These are phyloP conservation scores for Hypothenemus hampei DNA, from an alignment of 1,140 invertebrate species.

Conservation along the genomic window DNA sequence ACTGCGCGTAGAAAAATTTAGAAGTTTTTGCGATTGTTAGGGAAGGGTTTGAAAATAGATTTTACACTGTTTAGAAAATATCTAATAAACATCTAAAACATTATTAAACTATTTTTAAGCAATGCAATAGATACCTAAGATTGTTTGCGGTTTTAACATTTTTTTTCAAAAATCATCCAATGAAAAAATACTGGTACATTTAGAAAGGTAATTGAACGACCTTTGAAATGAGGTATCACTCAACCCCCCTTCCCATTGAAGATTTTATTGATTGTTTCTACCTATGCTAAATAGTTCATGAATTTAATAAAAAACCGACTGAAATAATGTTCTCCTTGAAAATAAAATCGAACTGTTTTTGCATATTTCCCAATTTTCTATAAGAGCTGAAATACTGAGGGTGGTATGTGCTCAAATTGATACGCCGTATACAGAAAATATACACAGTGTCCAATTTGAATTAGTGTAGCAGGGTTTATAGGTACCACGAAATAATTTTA, in stretches of 20 bases:
- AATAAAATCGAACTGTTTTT: too few relatives aligned
- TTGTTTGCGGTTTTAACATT: neutral
- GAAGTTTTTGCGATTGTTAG: neutral
- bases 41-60: neutral
- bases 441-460: too few relatives aligned
- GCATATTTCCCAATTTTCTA: too few relatives aligned
- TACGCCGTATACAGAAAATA: too few relatives aligned
- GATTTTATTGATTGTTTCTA: neutral
- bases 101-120: neutral
- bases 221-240: conserved; percentile 1
- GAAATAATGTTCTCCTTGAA: too few relatives aligned
- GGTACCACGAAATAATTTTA: too few relatives aligned
- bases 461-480: too few relatives aligned
- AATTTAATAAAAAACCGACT: too few relatives aligned
- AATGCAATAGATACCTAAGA: neutral
- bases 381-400: too few relatives aligned
- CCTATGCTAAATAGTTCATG: neutral
- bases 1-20: neutral
- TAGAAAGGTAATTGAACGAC: neutral
- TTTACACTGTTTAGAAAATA: neutral
- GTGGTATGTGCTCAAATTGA: too few relatives aligned
- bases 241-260: too few relatives aligned
- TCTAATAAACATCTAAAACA: too few relatives aligned
- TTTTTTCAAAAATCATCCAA: neutral
- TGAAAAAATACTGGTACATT: neutral